These are phyloP conservation scores for Atherinosoma microstoma DNA, from an alignment of 2,797 vertebrate genomes.

Conservation along the genomic window DNA sequence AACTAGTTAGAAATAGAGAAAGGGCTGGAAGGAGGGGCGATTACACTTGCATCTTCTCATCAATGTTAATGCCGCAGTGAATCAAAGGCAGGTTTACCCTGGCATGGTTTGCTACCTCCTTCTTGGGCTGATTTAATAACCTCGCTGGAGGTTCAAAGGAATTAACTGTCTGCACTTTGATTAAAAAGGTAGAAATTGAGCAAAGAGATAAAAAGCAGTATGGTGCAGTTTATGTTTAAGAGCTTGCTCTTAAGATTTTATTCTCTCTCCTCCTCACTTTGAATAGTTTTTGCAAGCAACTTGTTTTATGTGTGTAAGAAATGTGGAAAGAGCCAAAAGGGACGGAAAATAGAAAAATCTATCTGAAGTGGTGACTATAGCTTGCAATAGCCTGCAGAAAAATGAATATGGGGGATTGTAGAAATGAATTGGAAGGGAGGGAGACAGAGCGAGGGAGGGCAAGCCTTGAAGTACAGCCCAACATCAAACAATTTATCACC, in stretches of 20 bases:
- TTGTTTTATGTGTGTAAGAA: slow-evolving; percentile 43
- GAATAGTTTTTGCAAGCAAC: slow-evolving; percentile 43
- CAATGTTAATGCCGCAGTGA: slow-evolving; percentile 23
- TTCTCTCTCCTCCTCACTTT: slow-evolving; percentile 17
- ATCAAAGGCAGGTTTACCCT: slow-evolving; percentile 45
- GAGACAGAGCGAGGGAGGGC: slow-evolving; percentile 46
- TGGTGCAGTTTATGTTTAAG: slow-evolving; percentile 18
- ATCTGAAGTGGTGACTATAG: slow-evolving; percentile 51
- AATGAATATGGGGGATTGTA: slow-evolving; percentile 57
- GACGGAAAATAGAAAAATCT: slow-evolving; percentile 2
- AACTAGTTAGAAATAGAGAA: slow-evolving; percentile 29
- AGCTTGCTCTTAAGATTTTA: slow-evolving; percentile 20
- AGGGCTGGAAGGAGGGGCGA: slow-evolving; percentile 44
- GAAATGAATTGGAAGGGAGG: slow-evolving; percentile 60
- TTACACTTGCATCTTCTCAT: slow-evolving; percentile 40
- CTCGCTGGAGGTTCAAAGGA: slow-evolving; percentile 45
- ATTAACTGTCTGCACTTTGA: slow-evolving; percentile 36
- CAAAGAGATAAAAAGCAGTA: slow-evolving; percentile 20
- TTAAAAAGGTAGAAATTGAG: slow-evolving; percentile 16
- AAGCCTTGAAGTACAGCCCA: slow-evolving; percentile 50
- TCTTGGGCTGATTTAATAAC: slow-evolving; percentile 42
- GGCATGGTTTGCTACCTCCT: slow-evolving; percentile 25
- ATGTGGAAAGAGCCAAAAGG: slow-evolving; percentile 18
- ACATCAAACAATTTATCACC: slow-evolving; percentile 80
- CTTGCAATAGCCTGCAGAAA: slow-evolving; percentile 64